phyloP scores from a whole-genome alignment of 2,888 invertebrate genomes.

The Eugnorisma glareosa region DNA sequence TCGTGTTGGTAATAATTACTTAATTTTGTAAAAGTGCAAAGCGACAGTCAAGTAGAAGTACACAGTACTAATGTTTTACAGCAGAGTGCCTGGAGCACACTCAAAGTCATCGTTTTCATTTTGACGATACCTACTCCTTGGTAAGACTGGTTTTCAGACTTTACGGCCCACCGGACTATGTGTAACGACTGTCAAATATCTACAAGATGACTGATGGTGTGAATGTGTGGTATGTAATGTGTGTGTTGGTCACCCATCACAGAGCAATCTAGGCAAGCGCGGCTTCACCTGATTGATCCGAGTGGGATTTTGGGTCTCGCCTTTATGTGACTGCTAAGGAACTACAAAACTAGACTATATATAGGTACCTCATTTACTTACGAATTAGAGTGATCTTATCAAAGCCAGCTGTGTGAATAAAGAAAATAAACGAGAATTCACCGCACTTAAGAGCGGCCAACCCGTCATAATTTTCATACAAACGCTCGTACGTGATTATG shows the following conservation, averaged over 20 bases:
- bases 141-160: no score
- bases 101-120: not conserved
- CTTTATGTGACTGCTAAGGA: not conserved
- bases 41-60: not conserved
- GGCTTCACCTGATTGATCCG: no score
- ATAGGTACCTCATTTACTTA: constrained; percentile 6
- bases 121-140: not conserved
- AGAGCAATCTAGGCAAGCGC: no score
- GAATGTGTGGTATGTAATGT: no score
- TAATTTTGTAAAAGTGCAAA: not conserved
- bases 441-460: no score
- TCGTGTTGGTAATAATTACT: not conserved
- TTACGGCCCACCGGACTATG: no score
- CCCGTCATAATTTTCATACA: no score
- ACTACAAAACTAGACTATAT: not conserved
- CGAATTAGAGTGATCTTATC: constrained; percentile 20
- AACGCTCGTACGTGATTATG: no score
- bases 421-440: constrained; percentile 7
- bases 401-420: not conserved
- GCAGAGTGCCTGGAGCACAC: not conserved
- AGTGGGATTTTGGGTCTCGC: not conserved
- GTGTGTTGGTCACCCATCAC: no score
- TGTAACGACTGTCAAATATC: no score
- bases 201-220: no score
- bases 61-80: not conserved